Percentiles rank a stretch among this genome's conserved stretches.
phyloP scores from a whole-genome alignment of 2,888 invertebrate genomes.

The Shargacucullia verbasci region DNA sequence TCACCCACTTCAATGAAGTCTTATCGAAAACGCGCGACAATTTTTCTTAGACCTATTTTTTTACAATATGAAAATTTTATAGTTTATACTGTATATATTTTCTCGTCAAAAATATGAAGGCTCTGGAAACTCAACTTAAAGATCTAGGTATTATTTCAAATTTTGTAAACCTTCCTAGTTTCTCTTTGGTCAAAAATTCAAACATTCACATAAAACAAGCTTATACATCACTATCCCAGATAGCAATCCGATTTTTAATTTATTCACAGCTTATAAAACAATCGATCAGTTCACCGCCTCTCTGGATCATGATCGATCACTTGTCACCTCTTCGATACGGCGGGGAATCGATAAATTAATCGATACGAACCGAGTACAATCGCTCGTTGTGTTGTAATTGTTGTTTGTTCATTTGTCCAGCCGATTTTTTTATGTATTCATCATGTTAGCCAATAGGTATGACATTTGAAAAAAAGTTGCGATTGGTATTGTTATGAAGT shows the following conservation, averaged over 20 bases:
- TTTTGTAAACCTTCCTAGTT: background rate
- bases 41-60: no score
- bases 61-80: no score
- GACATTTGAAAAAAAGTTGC: constrained; percentile 39
- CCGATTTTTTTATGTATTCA: constrained; percentile 46
- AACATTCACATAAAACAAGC: constrained; percentile 37
- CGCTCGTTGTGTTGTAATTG: constrained; percentile 62
- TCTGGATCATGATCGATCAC: constrained; percentile 78
- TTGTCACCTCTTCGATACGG: constrained; percentile 75
- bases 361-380: constrained; percentile 64
- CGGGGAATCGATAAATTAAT: constrained; percentile 80
- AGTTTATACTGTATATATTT: no score
- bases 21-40: no score
- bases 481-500: constrained; percentile 24
- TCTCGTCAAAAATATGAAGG: no score
- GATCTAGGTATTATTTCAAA: no score
- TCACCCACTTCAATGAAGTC: no score
- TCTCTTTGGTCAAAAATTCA: constrained; percentile 21
- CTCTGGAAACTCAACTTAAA: no score
- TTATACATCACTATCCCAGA: constrained; percentile 64
- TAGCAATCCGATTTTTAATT: constrained; percentile 79
- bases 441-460: constrained; percentile 46
- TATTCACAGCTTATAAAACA: constrained; percentile 77
- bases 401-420: constrained; percentile 60
- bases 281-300: constrained; percentile 84